phyloP scores from a whole-genome alignment of 2,797 vertebrate species.

The Acanthiza pusilla region DNA sequence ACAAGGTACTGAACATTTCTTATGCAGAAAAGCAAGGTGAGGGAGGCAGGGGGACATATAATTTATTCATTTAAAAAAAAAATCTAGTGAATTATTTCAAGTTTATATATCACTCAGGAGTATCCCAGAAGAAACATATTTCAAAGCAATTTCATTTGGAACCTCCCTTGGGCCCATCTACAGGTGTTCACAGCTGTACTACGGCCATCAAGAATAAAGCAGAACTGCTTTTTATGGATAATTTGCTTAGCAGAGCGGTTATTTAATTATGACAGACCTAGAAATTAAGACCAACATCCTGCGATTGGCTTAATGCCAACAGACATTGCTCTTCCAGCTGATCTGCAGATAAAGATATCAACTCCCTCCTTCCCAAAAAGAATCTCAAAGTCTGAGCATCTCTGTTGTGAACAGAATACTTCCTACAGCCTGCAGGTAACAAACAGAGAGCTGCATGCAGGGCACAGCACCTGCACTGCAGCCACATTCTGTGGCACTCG shows the following conservation, averaged over 20 bases:
- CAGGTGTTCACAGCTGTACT: background rate
- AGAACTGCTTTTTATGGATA: background rate
- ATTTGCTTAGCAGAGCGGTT: background rate
- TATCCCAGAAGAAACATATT: background rate
- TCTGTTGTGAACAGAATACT: background rate
- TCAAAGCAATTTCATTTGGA: background rate
- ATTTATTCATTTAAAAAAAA: background rate
- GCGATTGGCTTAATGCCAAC: background rate
- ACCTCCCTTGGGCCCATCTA: background rate
- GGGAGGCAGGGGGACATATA: accelerated
- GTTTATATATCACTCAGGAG: background rate
- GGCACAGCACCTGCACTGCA: accelerated
- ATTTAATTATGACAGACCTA: background rate
- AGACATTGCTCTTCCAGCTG: background rate
- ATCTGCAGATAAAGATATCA: background rate
- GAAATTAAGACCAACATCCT: background rate
- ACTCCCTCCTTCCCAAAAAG: background rate
- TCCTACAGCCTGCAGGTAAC: background rate
- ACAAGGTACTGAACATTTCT: background rate
- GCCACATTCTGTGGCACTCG: background rate
- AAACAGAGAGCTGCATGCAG: background rate
- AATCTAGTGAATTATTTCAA: background rate
- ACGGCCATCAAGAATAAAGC: background rate
- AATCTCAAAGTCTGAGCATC: background rate
- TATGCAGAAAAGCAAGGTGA: background rate